Base-by-base conservation (phyloP, 2,797 vertebrate genomes). In the Antennarius maculatus region DNA sequence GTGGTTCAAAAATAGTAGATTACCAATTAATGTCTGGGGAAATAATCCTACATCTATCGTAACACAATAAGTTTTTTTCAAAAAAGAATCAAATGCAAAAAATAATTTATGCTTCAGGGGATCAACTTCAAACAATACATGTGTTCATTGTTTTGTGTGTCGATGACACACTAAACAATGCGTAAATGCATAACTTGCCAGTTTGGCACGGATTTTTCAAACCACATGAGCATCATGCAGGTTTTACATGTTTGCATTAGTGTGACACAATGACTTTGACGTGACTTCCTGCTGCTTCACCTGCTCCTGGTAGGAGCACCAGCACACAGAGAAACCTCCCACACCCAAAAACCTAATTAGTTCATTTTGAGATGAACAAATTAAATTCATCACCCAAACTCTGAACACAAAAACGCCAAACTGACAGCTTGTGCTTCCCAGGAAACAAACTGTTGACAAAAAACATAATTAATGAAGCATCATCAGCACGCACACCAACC, bases 391-490 rank as follows among this genome's bases (percentile, higher is more conserved):
- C 58, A 41, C 37, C 27, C 42, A 47, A 63, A 64, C 59, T 66
- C 64, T 42, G 23, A 45, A 54, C 61, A 54, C 39, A 34, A 54
- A 49, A 57, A 54, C 0, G 1, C 7, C 46, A 56, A 54, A 46
- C 47, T 46, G 72, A 73, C 58, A 57, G 54, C n/a, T 1, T 14
- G 43, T 28, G 31, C 62, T 48, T 73, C 51, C 42, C 57, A 27
- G 10, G 29, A 50, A 57, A 58, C 51, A 61, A 67, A 67, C 11
- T 66, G 58, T 73, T 52, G 41, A 55, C 65, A 27, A 37, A 54
- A 54, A 56, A 62, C 43, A 47, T 51, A 65, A 71, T 71, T 76
- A 72, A 75, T 61, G 68, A 65, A 56, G 29, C 76, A 66, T 23
- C 23, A 57, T 74, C 74, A 74, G 43, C 41, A 28, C 1, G 42